phyloP scores from a whole-genome alignment of 2,113 vertebrate species.

The Cyprinodon brontotheroides region DNA sequence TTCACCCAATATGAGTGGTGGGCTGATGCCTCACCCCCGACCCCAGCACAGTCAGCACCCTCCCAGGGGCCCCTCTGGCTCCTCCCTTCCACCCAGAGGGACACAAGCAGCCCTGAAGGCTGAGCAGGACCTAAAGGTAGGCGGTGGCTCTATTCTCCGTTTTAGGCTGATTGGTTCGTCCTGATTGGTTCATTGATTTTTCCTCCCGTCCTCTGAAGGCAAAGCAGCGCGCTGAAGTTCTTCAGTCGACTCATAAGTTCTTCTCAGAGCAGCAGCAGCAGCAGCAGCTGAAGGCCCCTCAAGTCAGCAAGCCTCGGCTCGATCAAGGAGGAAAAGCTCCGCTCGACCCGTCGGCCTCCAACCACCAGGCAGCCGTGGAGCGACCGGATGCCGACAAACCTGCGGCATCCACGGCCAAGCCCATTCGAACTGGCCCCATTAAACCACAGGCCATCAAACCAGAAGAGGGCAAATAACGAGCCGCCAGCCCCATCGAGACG shows the following conservation, averaged over 20 bases:
- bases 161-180: not conserved
- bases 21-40: slow-evolving; percentile 93
- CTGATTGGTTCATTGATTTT: not conserved
- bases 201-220: slow-evolving; percentile 79
- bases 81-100: slow-evolving; percentile 86
- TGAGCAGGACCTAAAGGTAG: slow-evolving; percentile 93
- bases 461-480: slow-evolving; percentile 91
- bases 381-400: slow-evolving; percentile 86
- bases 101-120: slow-evolving; percentile 90
- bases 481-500: slow-evolving; percentile 25
- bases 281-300: slow-evolving; percentile 83
- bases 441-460: slow-evolving; percentile 99
- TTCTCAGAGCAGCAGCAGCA: slow-evolving; percentile 94
- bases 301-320: slow-evolving; percentile 86
- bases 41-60: slow-evolving; percentile 85
- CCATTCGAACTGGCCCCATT: slow-evolving; percentile 97
- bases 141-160: not conserved
- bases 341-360: slow-evolving; percentile 78
- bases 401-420: slow-evolving; percentile 83
- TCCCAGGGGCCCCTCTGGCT: slow-evolving; percentile 85
- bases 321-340: slow-evolving; percentile 85
- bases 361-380: slow-evolving; percentile 79
- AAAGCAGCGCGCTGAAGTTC: slow-evolving; percentile 97
- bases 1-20: slow-evolving; percentile 86
- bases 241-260: slow-evolving; percentile 98